Evolutionary conservation across 2,113 vertebrate genomes (phyloP), one percentile per base, ranked within the genome.

Genomic region (Megaceryle maxima): DNA sequence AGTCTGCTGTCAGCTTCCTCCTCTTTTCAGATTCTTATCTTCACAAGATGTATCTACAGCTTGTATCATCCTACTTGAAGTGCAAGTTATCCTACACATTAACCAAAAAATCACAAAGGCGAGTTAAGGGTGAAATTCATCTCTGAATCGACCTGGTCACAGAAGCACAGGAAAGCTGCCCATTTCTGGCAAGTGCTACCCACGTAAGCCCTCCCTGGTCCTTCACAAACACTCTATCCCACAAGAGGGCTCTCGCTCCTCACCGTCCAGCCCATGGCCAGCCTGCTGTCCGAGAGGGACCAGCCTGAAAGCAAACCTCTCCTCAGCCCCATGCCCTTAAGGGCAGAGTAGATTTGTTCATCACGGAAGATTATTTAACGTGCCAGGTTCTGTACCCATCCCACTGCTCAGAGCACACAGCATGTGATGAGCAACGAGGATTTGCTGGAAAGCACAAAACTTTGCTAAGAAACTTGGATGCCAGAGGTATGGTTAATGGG

Each of bases 221-320:
- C 48, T 85, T 77, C 67, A 33, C 50, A 43, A 69, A 68, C 41
- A 8, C 31, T 55, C 53, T 3, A 7, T 24, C 90, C 94, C 96
- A 96, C 83, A 68, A 97, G 95, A 92, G 96, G 96, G 95, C 95
- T 92, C 96, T 56, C 92, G 55, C 22, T 94, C 66, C 70, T 78
- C 80, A 5, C 26, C 3, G 3, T 43, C 77, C 66, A 51, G 79
- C 66, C 55, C 43, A 8, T 0, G 0, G 35, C 10, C 50, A 75
- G 7, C 35, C 12, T 4, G 68, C 24, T 2, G 4, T 16, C 41
- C 1, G 8, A n/a, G 39, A 53, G 1, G 43, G 60, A 83, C 26
- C 2, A 13, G 24, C 56, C 64, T 3, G 39, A 33, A 3, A 11
- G 43, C 7, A 10, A 51, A 11, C 9, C 18, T 43, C 35, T 8